Evolutionary conservation across 2,113 vertebrate species (phyloP).

Genomic region (Pygoscelis adeliae): DNA sequence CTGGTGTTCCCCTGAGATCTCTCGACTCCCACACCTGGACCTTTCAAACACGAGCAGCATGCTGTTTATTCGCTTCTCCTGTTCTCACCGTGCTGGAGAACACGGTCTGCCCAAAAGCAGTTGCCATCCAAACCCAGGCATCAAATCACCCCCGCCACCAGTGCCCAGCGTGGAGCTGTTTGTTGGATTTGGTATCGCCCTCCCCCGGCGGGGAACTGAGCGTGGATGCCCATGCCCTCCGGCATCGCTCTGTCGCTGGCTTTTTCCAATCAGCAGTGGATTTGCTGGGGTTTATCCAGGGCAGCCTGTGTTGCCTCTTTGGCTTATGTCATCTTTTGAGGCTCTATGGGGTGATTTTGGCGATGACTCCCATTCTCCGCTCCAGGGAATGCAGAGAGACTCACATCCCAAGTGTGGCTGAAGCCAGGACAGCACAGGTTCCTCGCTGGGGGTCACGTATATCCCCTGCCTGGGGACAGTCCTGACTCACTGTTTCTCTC

Average conservation of each 20-base stretch:
- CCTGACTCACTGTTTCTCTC: not conserved
- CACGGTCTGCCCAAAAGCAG: not conserved
- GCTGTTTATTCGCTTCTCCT: fast-evolving
- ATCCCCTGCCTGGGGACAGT: not conserved
- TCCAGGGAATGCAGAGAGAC: not conserved
- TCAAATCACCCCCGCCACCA: not conserved
- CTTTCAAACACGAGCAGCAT: not conserved
- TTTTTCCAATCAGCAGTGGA: not conserved
- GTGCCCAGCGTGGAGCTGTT: not conserved
- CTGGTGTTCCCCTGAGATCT: not conserved
- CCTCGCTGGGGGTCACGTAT: not conserved
- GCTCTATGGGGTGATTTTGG: not conserved
- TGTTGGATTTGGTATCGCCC: not conserved
- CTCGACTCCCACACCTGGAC: fast-evolving
- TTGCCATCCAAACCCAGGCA: not conserved
- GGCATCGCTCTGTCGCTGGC: not conserved
- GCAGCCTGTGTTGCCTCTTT: not conserved
- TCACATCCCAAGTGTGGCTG: not conserved
- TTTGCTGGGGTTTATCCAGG: not conserved
- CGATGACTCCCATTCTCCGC: not conserved
- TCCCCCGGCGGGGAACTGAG: fast-evolving
- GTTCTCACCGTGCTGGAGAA: not conserved
- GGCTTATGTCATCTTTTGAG: not conserved
- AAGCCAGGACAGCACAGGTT: not conserved
- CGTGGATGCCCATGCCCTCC: fast-evolving